Evolutionary conservation across 2,888 invertebrate species (phyloP).

Genomic region (Catotricha subobsoleta): DNA sequence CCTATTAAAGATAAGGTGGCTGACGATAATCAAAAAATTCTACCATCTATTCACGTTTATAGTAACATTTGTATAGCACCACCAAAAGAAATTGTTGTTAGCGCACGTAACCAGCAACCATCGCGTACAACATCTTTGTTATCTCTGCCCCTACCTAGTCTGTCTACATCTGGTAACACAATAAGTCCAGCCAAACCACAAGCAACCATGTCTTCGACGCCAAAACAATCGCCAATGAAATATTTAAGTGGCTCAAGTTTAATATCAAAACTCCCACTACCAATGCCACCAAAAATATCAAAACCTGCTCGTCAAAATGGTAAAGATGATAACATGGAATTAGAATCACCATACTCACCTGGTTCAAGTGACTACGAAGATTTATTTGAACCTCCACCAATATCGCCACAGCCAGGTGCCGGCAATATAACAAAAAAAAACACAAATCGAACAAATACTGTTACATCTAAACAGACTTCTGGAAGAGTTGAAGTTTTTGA

Average conservation of each 20-base stretch:
- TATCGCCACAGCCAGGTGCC: background rate
- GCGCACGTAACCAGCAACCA: background rate
- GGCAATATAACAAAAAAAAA: background rate
- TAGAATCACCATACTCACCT: constrained; percentile 75
- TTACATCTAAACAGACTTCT: constrained; percentile 1
- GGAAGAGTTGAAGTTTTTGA: constrained; percentile 33
- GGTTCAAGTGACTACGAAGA: constrained; percentile 80
- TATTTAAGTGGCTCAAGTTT: background rate
- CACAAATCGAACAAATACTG: constrained; percentile 13
- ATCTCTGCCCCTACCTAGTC: background rate
- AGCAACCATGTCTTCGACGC: background rate
- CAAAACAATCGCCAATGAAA: constrained; percentile 5
- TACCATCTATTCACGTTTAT: constrained; percentile 1
- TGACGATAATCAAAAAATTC: background rate
- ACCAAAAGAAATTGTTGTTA: constrained; percentile 8
- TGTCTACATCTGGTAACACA: background rate
- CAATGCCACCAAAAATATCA: constrained; percentile 13
- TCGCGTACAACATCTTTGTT: background rate
- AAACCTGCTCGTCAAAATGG: constrained; percentile 15
- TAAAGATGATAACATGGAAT: constrained; percentile 43
- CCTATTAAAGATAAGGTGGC: background rate
- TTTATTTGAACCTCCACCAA: constrained; percentile 58
- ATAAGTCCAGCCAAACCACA: constrained; percentile 16
- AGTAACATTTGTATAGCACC: constrained; percentile 7
- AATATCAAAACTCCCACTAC: constrained; percentile 16